phyloP scores from a whole-genome alignment of 2,797 vertebrate genomes.

The Eulemur mongoz region DNA sequence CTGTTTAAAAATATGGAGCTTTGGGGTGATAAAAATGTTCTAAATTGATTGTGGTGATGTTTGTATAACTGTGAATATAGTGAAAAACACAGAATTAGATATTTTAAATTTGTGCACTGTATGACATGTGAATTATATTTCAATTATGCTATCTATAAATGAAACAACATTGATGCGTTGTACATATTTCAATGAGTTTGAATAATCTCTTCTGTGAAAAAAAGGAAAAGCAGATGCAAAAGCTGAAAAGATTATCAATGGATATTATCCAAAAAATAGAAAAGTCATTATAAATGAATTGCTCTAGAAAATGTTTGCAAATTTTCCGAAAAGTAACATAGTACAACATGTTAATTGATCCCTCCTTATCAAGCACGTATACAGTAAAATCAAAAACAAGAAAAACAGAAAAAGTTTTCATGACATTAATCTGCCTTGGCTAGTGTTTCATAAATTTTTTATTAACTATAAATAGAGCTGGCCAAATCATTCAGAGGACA shows the following conservation, averaged over 20 bases:
- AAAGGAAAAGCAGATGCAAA: slow-evolving; percentile 6
- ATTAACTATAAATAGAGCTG: neutral
- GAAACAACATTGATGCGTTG: neutral
- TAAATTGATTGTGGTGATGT: neutral
- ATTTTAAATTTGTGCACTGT: neutral
- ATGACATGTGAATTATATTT: neutral
- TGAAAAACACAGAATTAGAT: neutral
- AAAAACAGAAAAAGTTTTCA: neutral
- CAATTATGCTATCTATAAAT: neutral
- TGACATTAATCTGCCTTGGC: neutral
- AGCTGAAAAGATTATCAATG: neutral
- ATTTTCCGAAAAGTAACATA: neutral
- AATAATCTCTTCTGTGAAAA: neutral
- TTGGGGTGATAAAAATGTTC: neutral
- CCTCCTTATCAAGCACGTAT: neutral
- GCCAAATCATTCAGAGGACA: neutral
- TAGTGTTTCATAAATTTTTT: neutral
- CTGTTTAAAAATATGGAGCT: accelerated
- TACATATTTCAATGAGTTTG: neutral
- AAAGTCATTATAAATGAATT: neutral
- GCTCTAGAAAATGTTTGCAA: neutral
- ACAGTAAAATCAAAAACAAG: neutral
- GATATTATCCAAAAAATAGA: neutral
- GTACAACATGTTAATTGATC: neutral
- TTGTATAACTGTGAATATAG: neutral